phyloP scores from a whole-genome alignment of 2,797 vertebrate genomes.

The Labeo calbasu region DNA sequence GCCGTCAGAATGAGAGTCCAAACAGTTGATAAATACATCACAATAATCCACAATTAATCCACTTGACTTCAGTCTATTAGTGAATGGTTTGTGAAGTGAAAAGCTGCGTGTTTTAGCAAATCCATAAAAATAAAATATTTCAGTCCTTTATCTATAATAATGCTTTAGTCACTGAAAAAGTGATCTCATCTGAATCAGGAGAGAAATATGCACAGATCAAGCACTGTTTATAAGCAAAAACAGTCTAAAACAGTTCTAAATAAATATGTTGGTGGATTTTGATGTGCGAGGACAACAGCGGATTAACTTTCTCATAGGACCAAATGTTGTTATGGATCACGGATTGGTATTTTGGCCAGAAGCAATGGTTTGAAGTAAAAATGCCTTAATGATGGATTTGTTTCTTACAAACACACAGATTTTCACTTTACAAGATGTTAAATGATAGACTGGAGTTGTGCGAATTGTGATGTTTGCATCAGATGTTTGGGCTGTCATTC shows the following conservation, averaged over 20 bases:
- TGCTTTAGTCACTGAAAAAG: neutral
- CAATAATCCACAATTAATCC: neutral
- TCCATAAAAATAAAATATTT: neutral
- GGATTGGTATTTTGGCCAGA: neutral
- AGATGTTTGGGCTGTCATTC: neutral
- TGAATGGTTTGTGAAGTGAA: neutral
- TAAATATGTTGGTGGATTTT: neutral
- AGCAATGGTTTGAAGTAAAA: neutral
- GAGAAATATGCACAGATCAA: neutral
- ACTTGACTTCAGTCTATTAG: neutral
- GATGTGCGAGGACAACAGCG: neutral
- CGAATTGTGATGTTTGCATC: neutral
- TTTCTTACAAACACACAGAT: neutral
- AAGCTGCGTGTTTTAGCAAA: neutral
- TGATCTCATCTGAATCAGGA: neutral
- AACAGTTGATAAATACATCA: neutral
- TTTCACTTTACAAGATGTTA: neutral
- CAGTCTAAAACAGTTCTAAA: neutral
- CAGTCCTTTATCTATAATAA: neutral
- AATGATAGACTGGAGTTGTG: neutral
- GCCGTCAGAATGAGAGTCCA: neutral
- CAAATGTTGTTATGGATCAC: neutral
- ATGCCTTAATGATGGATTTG: neutral
- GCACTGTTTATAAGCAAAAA: neutral
- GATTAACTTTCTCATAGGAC: neutral